Evolutionary conservation across 2,113 vertebrate species (phyloP).

Genomic region (Vulpes lagopus): DNA sequence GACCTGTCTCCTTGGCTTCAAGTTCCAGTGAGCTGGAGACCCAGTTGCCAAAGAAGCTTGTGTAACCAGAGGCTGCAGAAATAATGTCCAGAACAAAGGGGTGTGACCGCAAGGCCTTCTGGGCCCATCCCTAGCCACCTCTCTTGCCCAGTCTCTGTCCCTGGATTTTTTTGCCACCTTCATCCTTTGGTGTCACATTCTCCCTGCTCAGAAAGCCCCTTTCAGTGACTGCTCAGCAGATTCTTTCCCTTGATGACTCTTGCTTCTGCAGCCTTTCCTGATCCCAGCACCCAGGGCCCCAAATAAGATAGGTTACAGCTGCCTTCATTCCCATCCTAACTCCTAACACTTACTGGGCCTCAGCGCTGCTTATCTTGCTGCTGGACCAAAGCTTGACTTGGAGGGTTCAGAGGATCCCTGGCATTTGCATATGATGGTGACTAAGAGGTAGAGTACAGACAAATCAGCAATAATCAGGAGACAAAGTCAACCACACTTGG

Average conservation of each 20-base stretch:
- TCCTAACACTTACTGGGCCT: background rate
- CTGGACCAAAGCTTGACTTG: background rate
- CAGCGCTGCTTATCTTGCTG: background rate
- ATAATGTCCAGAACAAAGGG: background rate
- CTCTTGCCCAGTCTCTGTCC: background rate
- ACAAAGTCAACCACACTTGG: background rate
- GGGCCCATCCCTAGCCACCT: background rate
- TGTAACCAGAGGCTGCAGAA: background rate
- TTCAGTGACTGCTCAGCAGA: background rate
- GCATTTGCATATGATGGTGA: background rate
- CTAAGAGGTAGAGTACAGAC: background rate
- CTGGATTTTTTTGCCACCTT: background rate
- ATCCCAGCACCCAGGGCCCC: too few relatives aligned
- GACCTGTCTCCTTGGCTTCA: background rate
- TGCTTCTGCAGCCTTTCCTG: background rate
- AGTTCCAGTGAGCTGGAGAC: background rate
- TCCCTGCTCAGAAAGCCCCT: background rate
- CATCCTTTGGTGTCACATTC: background rate
- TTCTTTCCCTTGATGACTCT: background rate
- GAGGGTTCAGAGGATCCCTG: background rate
- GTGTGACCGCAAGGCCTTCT: background rate
- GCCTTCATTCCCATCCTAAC: background rate
- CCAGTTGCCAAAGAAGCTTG: background rate
- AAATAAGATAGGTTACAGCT: background rate
- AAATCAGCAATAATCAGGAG: background rate